Evolutionary conservation across 2,888 invertebrate species (phyloP), one percentile per base, ranked within the genome.

Genomic region (Rhagonycha lutea): DNA sequence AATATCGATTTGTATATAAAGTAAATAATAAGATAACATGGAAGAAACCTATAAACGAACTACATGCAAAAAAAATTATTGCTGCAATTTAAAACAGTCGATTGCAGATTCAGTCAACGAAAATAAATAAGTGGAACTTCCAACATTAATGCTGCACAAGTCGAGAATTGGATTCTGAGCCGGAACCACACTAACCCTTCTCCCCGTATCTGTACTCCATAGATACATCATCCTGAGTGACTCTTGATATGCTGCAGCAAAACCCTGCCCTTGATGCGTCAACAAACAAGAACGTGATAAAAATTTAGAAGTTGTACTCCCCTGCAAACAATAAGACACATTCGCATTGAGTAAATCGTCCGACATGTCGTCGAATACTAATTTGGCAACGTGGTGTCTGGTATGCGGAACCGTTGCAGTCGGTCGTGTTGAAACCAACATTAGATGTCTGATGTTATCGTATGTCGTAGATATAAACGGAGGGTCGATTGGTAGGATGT

Each of bases 231-330:
- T 87, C 4, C 91, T 91, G 12, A 90, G 91, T 71, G 92, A 92
- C 86, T 96, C 96, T 76, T 95, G 92, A 82, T 95, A 93, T 0
- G 94, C 94, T 0, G 94, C 93, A 0, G 95, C 90, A 84, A 94
- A 89, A 9, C 91, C 89, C 10, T 92, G 90, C 4, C 90, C 88
- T 0, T 91, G 91, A 0, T 91, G 84, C 0, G 90, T 87, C 28
- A 91, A 86, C 9, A 93, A 90, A 84, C 91, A 91, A 0, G 93
- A 89, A 68, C 92, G 88, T 0, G 94, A 92, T 86, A 96, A 90
- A 0, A 93, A 84, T 1, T 92, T 91, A 18, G 94, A 92, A 32
- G 91, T 89, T 2, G 89, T 88, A 0, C 95, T 94, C 0, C 94
- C 95, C 61, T 90, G 88, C 78, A 95, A 92, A 0, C 90, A 90